Conservation (phyloP, 1,140 invertebrate species). For the Euwallacea fornicatus region DNA sequence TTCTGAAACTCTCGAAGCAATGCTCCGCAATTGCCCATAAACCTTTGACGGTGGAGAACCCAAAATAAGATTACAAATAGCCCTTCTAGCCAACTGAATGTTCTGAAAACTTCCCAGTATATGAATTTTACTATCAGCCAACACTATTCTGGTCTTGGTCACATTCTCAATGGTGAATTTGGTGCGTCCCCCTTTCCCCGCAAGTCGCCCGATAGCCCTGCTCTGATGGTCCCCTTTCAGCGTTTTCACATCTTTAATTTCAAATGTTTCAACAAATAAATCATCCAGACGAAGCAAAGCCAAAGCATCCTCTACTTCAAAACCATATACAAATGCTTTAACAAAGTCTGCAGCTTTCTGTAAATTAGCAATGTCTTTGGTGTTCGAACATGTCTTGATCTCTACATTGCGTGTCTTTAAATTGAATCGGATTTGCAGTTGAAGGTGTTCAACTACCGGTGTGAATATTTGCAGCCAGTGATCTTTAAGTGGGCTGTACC, state of each 20-base stretch:
- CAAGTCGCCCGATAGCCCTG: slow-evolving; percentile 92
- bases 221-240: slow-evolving; percentile 95
- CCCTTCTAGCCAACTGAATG: slow-evolving; percentile 90
- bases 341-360: slow-evolving; percentile 99
- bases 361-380: slow-evolving; percentile 84
- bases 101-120: slow-evolving; percentile 98
- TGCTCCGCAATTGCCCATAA: slow-evolving; percentile 87
- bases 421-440: slow-evolving; percentile 95
- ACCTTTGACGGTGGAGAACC: slow-evolving; percentile 96
- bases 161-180: slow-evolving; percentile 99
- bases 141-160: slow-evolving; percentile 96
- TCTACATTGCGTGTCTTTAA: slow-evolving; percentile 89
- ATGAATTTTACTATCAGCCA: slow-evolving; percentile 96
- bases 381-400: slow-evolving; percentile 74
- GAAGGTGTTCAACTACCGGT: slow-evolving; percentile 92
- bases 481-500: slow-evolving; percentile 92
- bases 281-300: slow-evolving; percentile 95
- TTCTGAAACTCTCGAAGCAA: slow-evolving; percentile 79
- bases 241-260: slow-evolving; percentile 96
- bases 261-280: slow-evolving; percentile 96
- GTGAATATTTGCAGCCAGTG: slow-evolving; percentile 98
- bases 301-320: slow-evolving; percentile 96
- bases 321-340: slow-evolving; percentile 93
- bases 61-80: slow-evolving; percentile 97
- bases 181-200: slow-evolving; percentile 95